Percentiles rank a stretch among this genome's conserved stretches.
Evolutionary conservation across 2,113 vertebrate species (phyloP).

Genomic region (Neopipo cinnamomea): DNA sequence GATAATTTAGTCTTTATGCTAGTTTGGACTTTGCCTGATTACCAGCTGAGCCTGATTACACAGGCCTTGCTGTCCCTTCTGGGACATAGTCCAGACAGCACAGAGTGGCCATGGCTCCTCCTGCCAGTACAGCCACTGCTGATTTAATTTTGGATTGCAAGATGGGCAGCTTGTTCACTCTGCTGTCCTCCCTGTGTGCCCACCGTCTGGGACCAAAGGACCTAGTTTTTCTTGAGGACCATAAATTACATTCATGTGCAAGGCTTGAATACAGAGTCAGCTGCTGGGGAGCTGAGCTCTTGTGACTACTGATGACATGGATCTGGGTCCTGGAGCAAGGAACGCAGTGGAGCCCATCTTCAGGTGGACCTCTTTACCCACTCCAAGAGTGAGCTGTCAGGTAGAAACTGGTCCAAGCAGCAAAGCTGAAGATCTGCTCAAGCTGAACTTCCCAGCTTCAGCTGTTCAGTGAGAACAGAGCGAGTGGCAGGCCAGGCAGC

Average conservation of each 20-base stretch:
- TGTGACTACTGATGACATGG: neutral
- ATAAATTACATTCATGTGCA: neutral
- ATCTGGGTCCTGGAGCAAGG: neutral
- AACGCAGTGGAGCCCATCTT: neutral
- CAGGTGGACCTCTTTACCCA: neutral
- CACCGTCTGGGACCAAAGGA: neutral
- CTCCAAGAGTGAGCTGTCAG: neutral
- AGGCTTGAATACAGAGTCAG: neutral
- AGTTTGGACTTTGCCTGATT: constrained; percentile 69
- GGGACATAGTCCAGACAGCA: constrained; percentile 41
- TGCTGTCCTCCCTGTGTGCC: neutral
- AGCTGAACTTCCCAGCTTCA: neutral
- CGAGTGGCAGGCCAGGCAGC: neutral
- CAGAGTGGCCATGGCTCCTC: neutral
- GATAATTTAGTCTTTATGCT: constrained; percentile 67
- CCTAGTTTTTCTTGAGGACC: neutral
- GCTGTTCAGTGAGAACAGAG: neutral
- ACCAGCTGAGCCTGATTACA: constrained; percentile 76
- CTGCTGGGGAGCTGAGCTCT: neutral
- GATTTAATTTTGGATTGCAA: neutral
- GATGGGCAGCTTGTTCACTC: neutral
- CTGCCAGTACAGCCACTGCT: neutral
- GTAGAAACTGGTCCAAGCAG: neutral
- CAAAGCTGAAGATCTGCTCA: neutral
- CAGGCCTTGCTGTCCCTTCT: constrained; percentile 57